phyloP scores from a whole-genome alignment of 1,140 invertebrate species.

The Pantala flavescens region DNA sequence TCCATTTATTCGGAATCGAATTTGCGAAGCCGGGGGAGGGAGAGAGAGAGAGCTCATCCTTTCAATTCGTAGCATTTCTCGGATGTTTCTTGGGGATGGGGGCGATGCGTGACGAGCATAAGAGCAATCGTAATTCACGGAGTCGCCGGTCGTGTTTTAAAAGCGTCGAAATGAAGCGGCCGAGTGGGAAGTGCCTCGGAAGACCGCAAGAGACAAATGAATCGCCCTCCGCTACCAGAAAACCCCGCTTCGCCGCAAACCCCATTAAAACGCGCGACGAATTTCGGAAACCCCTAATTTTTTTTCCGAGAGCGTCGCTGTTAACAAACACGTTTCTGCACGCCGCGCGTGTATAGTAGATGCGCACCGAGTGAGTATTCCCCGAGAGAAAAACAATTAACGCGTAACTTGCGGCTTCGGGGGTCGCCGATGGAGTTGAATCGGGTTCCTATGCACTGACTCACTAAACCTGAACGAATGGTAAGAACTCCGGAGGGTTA shows the following conservation, averaged over 20 bases:
- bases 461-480: too few relatives aligned
- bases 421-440: too few relatives aligned
- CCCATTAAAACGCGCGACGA: too few relatives aligned
- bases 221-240: not conserved
- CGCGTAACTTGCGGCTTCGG: too few relatives aligned
- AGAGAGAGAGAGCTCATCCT: not conserved
- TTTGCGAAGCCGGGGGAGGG: not conserved
- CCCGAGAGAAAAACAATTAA: too few relatives aligned
- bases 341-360: too few relatives aligned
- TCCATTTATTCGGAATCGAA: not conserved
- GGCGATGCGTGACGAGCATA: not conserved
- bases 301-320: too few relatives aligned
- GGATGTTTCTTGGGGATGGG: not conserved
- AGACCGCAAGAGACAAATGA: constrained; percentile 5
- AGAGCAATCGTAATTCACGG: not conserved
- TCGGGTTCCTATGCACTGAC: too few relatives aligned
- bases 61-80: not conserved
- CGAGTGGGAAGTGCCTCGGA: not conserved
- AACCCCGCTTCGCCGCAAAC: not conserved
- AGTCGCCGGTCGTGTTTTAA: not conserved
- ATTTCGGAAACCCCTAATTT: too few relatives aligned
- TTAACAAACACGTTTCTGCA: too few relatives aligned
- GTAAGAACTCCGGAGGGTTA: too few relatives aligned
- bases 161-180: not conserved
- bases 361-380: too few relatives aligned